Evolutionary conservation across 2,113 vertebrate species (phyloP).

Genomic region (Passer domesticus): DNA sequence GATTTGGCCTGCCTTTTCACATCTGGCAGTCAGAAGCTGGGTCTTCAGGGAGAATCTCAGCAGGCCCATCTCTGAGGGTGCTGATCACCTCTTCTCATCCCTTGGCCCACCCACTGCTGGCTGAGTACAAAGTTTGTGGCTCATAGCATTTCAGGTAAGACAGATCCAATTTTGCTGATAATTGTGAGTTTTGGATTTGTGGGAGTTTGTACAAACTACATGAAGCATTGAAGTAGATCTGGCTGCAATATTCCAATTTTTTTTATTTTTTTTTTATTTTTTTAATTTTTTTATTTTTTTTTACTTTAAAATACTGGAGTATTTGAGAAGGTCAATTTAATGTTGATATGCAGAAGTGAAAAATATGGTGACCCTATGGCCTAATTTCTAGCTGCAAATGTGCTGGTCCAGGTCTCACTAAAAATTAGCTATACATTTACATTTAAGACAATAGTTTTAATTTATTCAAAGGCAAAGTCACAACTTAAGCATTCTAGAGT

Average conservation of each 20-base stretch:
- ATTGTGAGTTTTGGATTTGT: background rate
- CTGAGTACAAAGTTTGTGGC: background rate
- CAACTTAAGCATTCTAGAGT: background rate
- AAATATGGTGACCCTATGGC: background rate
- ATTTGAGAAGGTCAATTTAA: background rate
- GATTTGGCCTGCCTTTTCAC: background rate
- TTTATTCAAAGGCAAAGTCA: background rate
- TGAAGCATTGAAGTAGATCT: background rate
- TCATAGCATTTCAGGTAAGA: background rate
- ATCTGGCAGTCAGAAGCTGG: background rate
- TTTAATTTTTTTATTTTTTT: background rate
- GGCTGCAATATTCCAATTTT: background rate
- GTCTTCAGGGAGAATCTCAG: background rate
- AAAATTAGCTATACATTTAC: background rate
- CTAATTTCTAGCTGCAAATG: background rate
- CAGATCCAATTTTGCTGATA: background rate
- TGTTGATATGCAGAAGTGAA: background rate
- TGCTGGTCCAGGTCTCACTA: background rate
- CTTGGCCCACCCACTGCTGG: background rate
- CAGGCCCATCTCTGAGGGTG: background rate
- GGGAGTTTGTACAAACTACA: rapidly evolving
- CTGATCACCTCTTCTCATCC: background rate
- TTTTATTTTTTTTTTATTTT: background rate
- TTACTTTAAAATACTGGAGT: background rate
- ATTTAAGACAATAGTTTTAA: background rate